Conservation (phyloP, 2,888 invertebrate genomes). For the Mesoligia furuncula region DNA sequence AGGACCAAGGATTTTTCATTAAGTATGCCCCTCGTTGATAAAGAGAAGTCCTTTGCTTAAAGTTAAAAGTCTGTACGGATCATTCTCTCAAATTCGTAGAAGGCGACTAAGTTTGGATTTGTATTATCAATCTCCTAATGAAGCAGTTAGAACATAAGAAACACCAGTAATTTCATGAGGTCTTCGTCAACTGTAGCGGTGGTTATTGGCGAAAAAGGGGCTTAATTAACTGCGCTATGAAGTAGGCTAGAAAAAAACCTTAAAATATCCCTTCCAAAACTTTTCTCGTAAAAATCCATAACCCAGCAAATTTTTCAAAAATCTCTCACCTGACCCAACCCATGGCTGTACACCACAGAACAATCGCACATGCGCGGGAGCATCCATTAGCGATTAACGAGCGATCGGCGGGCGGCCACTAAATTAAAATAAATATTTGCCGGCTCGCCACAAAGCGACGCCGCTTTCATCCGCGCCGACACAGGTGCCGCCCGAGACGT, state of each 20-base stretch:
- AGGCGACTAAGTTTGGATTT: not conserved
- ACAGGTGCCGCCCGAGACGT: conserved; percentile 84
- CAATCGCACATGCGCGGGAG: conserved; percentile 75
- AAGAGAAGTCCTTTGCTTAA: not conserved
- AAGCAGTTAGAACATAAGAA: not conserved
- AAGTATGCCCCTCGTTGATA: not conserved
- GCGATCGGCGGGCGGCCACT: conserved; percentile 85
- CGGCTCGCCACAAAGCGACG: conserved; percentile 82
- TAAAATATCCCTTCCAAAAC: not conserved
- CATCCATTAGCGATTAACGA: conserved; percentile 90
- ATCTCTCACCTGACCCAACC: conserved; percentile 1
- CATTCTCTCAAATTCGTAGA: not conserved
- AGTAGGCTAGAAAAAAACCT: not conserved
- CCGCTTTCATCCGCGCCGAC: conserved; percentile 87
- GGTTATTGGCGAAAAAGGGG: no score
- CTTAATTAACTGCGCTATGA: not conserved
- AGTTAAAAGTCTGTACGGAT: not conserved
- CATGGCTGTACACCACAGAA: conserved; percentile 37
- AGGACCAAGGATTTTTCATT: no score
- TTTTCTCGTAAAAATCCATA: not conserved
- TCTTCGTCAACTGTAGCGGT: not conserved
- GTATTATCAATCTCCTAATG: no score
- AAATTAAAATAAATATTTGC: conserved; percentile 91
- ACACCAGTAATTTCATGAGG: not conserved
- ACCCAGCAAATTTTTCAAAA: conserved; percentile 9